phyloP scores from a whole-genome alignment of 2,797 vertebrate genomes.

The Sebastes aleutianus region DNA sequence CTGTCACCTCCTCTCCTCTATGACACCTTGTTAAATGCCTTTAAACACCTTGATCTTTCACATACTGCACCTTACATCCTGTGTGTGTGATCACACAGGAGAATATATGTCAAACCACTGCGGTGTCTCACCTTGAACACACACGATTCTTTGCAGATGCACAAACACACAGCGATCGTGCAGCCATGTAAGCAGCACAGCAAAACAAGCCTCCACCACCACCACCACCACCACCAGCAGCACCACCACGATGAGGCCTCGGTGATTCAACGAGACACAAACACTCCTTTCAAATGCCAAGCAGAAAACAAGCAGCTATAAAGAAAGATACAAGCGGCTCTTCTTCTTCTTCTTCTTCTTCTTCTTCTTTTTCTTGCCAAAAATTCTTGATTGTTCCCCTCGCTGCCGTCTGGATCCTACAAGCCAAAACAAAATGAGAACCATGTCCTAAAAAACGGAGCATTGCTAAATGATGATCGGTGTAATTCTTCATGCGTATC shows the following conservation, averaged over 20 bases:
- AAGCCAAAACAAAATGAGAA: conserved; percentile 44
- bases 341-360: neutral
- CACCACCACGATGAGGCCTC: conserved; percentile 21
- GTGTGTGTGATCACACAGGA: conserved; percentile 45
- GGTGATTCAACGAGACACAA: conserved; percentile 14
- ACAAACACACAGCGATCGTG: neutral
- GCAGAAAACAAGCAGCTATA: conserved; percentile 44
- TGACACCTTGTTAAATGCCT: conserved; percentile 35
- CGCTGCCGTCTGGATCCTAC: conserved; percentile 12
- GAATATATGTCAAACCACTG: conserved; percentile 73
- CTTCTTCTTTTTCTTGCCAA: conserved; percentile 7
- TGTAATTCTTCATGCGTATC: conserved; percentile 35
- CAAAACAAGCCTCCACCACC: conserved; percentile 27
- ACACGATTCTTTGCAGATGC: conserved; percentile 43
- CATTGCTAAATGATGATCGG: conserved; percentile 34
- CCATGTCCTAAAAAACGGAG: conserved; percentile 10
- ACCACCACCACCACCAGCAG: neutral
- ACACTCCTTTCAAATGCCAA: conserved; percentile 42
- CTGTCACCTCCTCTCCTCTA: conserved; percentile 25
- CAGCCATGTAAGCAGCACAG: conserved; percentile 37
- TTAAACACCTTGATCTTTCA: conserved; percentile 48
- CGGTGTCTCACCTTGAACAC: conserved; percentile 49
- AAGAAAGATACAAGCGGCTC: conserved; percentile 10
- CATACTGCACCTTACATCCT: conserved; percentile 62
- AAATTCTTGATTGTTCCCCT: conserved; percentile 20